A percentile compares a stretch with the other conserved stretches of the same genome.
Conservation (phyloP, 2,888 invertebrate genomes). For the Vanessa cardui region DNA sequence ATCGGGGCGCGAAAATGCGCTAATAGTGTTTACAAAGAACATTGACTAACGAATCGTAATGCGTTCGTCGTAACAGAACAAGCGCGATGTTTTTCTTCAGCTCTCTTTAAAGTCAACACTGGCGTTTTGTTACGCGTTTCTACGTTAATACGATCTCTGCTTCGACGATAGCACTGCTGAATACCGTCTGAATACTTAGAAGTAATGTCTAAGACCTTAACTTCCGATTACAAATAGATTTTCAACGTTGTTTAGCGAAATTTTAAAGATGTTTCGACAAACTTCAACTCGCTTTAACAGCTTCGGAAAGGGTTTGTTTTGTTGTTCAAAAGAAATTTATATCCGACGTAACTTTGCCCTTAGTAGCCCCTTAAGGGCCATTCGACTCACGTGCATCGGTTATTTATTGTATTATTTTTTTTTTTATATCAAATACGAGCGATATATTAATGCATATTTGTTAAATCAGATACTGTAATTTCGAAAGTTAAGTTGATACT, state of each 20-base stretch:
- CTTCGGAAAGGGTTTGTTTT: constrained; percentile 45
- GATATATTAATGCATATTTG: background rate
- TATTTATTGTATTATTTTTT: constrained; percentile 43
- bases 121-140: constrained; percentile 43
- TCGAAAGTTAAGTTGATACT: background rate
- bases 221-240: constrained; percentile 40
- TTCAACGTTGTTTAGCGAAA: constrained; percentile 34
- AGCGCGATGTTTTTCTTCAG: constrained; percentile 41
- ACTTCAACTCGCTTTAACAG: constrained; percentile 33
- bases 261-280: constrained; percentile 28
- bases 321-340: constrained; percentile 58
- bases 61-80: constrained; percentile 46
- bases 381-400: constrained; percentile 58
- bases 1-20: constrained; percentile 31
- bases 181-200: constrained; percentile 23
- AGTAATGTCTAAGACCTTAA: constrained; percentile 22
- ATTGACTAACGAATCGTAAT: constrained; percentile 59
- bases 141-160: constrained; percentile 51
- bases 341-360: constrained; percentile 63
- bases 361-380: constrained; percentile 67
- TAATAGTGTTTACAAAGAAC: constrained; percentile 59
- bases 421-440: no score
- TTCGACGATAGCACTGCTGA: constrained; percentile 52
- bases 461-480: background rate
- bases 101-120: constrained; percentile 57